phyloP scores from a whole-genome alignment of 1,140 invertebrate species.

The Caerostris darwini region DNA sequence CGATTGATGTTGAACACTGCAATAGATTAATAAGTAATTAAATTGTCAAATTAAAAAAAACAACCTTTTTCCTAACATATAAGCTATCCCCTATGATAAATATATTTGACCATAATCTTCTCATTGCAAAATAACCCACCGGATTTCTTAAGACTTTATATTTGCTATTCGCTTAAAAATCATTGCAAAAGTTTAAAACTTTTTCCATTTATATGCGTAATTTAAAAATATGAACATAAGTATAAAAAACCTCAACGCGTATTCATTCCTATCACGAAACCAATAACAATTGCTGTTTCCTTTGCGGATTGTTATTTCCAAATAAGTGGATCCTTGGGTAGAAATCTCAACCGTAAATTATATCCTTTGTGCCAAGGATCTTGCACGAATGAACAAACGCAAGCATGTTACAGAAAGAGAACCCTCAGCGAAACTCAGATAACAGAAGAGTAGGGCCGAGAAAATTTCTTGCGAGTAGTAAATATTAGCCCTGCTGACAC shows the following conservation, averaged over 20 bases:
- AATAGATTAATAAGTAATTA: too few species aligned
- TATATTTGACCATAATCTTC: too few species aligned
- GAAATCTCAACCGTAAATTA: neutral
- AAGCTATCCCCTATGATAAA: too few species aligned
- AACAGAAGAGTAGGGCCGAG: neutral
- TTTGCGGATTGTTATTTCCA: neutral
- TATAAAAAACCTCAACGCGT: neutral
- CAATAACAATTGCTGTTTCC: neutral
- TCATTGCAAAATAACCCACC: too few species aligned
- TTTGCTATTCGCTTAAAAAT: too few species aligned
- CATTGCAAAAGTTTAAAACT: too few species aligned
- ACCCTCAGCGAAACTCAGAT: neutral
- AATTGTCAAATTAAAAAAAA: too few species aligned
- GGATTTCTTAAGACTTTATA: too few species aligned
- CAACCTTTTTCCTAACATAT: too few species aligned
- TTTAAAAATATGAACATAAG: too few species aligned
- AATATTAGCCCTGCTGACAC: neutral
- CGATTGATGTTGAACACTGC: too few species aligned
- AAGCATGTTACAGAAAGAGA: neutral
- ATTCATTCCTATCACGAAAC: neutral
- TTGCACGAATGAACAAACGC: neutral
- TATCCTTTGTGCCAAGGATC: neutral
- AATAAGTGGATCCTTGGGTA: neutral
- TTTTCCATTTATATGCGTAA: too few species aligned
- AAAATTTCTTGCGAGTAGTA: neutral